Evolutionary conservation across 2,797 vertebrate genomes (phyloP).

Genomic region (Rhynchotus rufescens): DNA sequence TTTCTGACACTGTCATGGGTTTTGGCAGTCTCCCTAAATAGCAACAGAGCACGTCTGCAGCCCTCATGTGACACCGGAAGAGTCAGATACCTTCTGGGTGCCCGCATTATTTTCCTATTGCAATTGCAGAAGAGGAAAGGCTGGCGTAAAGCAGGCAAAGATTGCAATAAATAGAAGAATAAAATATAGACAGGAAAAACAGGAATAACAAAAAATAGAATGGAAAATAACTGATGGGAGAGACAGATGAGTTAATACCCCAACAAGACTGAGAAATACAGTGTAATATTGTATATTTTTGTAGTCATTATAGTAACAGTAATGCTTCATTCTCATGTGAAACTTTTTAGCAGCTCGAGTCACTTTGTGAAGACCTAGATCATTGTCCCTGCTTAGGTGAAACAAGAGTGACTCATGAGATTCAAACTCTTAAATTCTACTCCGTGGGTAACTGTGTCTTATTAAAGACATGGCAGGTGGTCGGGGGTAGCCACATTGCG

Average conservation of each 20-base stretch:
- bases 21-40: background rate
- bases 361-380: background rate
- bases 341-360: background rate
- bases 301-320: accelerated
- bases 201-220: background rate
- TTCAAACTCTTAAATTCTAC: background rate
- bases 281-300: background rate
- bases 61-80: background rate
- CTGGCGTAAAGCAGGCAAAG: background rate
- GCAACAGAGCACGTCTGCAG: background rate
- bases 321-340: background rate
- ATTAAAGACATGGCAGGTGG: background rate
- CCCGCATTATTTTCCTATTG: background rate
- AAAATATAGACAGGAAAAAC: background rate
- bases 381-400: background rate
- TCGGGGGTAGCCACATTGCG: background rate
- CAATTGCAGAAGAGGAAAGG: background rate
- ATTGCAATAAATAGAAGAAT: background rate
- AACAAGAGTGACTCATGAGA: background rate
- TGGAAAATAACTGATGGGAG: background rate
- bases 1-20: background rate
- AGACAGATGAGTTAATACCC: background rate
- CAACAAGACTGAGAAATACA: background rate
- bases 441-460: background rate
- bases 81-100: background rate